phyloP scores from a whole-genome alignment of 1,140 invertebrate species.

The Drosophila truncata region DNA sequence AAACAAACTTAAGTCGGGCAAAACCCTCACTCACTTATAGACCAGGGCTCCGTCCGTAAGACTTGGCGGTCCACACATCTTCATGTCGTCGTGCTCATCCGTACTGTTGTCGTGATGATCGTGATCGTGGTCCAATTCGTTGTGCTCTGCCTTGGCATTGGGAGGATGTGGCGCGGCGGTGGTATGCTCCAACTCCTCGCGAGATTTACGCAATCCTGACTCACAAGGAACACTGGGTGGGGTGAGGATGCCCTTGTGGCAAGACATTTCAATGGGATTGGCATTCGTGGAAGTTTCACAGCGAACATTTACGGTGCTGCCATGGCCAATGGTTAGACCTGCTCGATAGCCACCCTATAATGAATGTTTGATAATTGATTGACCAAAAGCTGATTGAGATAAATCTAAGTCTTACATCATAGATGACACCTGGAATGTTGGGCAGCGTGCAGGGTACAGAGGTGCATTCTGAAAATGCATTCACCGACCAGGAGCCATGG shows the following conservation, averaged over 20 bases:
- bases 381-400: rapidly evolving
- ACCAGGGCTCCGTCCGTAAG: constrained; percentile 75
- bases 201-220: constrained; percentile 70
- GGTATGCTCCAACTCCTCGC: constrained; percentile 71
- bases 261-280: constrained; percentile 86
- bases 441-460: constrained; percentile 92
- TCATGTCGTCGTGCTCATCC: constrained; percentile 76
- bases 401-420: constrained; percentile 85
- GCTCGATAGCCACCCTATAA: constrained; percentile 89
- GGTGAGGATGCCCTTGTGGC: constrained; percentile 89
- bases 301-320: constrained; percentile 89
- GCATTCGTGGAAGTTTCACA: constrained; percentile 87
- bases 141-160: constrained; percentile 50
- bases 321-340: constrained; percentile 92
- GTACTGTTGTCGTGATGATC: constrained; percentile 69
- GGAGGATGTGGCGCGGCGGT: constrained; percentile 38
- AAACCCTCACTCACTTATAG: constrained; percentile 69
- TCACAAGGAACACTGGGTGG: constrained; percentile 87
- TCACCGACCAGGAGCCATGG: constrained; percentile 92
- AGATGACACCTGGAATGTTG: constrained; percentile 89
- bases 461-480: constrained; percentile 91
- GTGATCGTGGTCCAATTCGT: constrained; percentile 86
- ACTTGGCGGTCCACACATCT: constrained; percentile 79
- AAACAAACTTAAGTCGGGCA: neutral
- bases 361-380: neutral